Conservation (phyloP, 64 coral and sea anemone genomes). For the Porites lutea region DNA sequence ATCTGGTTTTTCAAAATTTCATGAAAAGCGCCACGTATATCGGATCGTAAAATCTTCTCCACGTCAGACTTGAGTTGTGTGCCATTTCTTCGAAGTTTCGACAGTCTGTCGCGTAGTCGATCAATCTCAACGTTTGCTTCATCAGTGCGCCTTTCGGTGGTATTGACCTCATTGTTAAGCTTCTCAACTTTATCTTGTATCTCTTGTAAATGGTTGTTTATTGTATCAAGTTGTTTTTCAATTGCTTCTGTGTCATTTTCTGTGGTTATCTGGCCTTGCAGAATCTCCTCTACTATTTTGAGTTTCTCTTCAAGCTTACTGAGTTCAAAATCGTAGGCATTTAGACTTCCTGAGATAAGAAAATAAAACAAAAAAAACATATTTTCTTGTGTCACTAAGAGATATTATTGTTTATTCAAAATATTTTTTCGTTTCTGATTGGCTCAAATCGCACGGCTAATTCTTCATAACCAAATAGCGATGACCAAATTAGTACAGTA, state of each 20-base stretch:
- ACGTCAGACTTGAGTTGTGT: slow-evolving; percentile 63
- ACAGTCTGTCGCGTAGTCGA: slow-evolving; percentile 49
- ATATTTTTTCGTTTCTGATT: too few species aligned
- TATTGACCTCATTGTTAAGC: slow-evolving; percentile 4
- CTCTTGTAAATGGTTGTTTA: slow-evolving; percentile 15
- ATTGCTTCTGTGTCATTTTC: slow-evolving; percentile 73
- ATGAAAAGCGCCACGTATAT: slow-evolving; percentile 67
- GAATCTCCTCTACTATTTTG: slow-evolving; percentile 53
- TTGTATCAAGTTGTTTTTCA: slow-evolving; percentile 51
- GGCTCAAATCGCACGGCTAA: too few species aligned
- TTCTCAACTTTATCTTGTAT: slow-evolving; percentile 16
- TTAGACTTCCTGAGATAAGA: slow-evolving; percentile 26
- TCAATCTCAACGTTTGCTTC: slow-evolving; percentile 74
- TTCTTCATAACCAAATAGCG: too few species aligned
- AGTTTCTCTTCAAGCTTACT: slow-evolving; percentile 77
- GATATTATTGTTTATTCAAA: too few species aligned
- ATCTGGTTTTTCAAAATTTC: slow-evolving; percentile 75
- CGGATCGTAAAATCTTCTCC: slow-evolving; percentile 38
- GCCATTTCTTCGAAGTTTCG: slow-evolving; percentile 55
- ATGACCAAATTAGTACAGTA: too few species aligned
- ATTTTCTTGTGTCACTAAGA: too few species aligned
- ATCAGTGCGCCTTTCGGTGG: slow-evolving; percentile 34
- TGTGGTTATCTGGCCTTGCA: slow-evolving; percentile 61
- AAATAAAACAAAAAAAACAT: neutral
- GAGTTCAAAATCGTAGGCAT: slow-evolving; percentile 79